Evolutionary conservation across 2,113 vertebrate genomes (phyloP).

Genomic region (Ameiurus melas): DNA sequence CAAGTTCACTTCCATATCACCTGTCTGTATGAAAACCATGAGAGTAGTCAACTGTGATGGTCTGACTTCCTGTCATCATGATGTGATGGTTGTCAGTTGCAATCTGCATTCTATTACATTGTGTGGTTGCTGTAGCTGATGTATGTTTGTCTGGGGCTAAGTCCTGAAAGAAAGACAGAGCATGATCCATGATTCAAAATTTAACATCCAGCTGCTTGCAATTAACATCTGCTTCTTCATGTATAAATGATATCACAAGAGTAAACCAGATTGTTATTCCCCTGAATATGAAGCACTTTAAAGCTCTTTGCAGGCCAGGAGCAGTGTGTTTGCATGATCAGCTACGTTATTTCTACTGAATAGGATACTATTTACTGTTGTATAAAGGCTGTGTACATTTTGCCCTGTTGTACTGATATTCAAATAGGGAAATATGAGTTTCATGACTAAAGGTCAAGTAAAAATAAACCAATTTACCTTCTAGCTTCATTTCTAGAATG

Average conservation of each 20-base stretch:
- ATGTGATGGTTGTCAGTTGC: slow-evolving; percentile 35
- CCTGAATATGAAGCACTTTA: neutral
- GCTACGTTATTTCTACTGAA: slow-evolving; percentile 63
- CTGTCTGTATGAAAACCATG: slow-evolving; percentile 19
- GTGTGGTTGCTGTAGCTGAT: slow-evolving; percentile 99
- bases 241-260: neutral
- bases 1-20: neutral
- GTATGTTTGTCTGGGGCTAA: slow-evolving; percentile 94
- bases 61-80: slow-evolving; percentile 31
- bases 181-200: neutral
- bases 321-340: slow-evolving; percentile 46
- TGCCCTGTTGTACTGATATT: slow-evolving; percentile 49
- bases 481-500: neutral
- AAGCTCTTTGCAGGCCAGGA: slow-evolving; percentile 58
- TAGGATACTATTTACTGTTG: slow-evolving; percentile 56
- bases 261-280: neutral
- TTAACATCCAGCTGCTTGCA: neutral
- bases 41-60: slow-evolving; percentile 41
- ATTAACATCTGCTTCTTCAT: slow-evolving; percentile 8
- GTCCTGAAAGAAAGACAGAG: slow-evolving; percentile 74
- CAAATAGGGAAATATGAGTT: slow-evolving; percentile 32
- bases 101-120: slow-evolving; percentile 75
- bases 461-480: slow-evolving; percentile 14
- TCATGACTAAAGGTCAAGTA: slow-evolving; percentile 11
- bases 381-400: slow-evolving; percentile 48